Percentiles rank a stretch among this genome's conserved stretches.
These are phyloP conservation scores for Drosophila takahashii DNA, from an alignment of 1,140 invertebrate genomes.

Conservation along the genomic window DNA sequence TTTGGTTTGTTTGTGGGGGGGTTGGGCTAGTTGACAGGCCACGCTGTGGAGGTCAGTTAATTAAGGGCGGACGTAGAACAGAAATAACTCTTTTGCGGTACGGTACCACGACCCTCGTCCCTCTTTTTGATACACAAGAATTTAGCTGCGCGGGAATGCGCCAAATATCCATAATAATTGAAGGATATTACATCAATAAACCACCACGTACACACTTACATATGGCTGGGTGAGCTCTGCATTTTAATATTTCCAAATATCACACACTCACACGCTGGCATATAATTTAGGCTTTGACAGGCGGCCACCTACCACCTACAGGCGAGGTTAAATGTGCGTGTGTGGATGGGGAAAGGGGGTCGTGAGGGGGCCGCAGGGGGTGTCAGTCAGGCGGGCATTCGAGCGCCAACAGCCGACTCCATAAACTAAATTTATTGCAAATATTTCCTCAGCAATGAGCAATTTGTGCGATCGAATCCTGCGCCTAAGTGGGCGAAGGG, in stretches of 20 bases:
- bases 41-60: conserved; percentile 68
- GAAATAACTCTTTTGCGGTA: conserved; percentile 34
- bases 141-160: conserved; percentile 66
- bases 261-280: conserved; percentile 51
- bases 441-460: conserved; percentile 84
- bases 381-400: conserved; percentile 69
- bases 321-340: conserved; percentile 44
- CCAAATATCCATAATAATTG: conserved; percentile 84
- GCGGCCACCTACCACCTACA: conserved; percentile 48
- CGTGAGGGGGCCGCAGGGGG: conserved; percentile 3
- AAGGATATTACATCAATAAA: conserved; percentile 84
- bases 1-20: conserved; percentile 18
- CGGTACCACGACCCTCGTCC: conserved; percentile 7
- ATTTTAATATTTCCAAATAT: conserved; percentile 82
- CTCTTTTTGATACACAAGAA: conserved; percentile 43
- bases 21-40: conserved; percentile 45
- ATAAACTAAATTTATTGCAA: conserved; percentile 84
- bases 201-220: conserved; percentile 20
- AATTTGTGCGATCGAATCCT: conserved; percentile 83
- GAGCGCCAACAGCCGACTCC: conserved; percentile 69
- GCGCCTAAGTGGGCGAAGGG: conserved; percentile 23
- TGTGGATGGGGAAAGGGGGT: not conserved
- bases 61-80: conserved; percentile 60
- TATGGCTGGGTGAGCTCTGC: conserved; percentile 44
- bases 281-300: conserved; percentile 84